phyloP scores from a whole-genome alignment of 2,888 invertebrate genomes.

The Unio delphinus region DNA sequence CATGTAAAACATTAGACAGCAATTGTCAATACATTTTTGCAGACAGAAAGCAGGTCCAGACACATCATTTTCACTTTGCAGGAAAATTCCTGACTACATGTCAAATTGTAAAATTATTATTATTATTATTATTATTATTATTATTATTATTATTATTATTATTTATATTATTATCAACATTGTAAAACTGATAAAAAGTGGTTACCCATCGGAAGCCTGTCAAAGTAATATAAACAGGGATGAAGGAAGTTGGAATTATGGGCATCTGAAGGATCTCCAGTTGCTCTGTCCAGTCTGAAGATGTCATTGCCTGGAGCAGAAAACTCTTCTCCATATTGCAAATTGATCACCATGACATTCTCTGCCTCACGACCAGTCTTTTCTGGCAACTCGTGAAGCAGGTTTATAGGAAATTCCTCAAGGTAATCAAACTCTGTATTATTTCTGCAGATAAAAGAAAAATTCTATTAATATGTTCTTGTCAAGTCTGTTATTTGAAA shows the following conservation, averaged over 20 bases:
- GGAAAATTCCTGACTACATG: no score
- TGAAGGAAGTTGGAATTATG: slow-evolving; percentile 73
- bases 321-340: slow-evolving; percentile 72
- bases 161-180: no score
- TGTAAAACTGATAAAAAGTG: neutral
- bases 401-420: slow-evolving; percentile 71
- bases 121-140: no score
- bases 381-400: slow-evolving; percentile 64
- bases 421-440: slow-evolving; percentile 58
- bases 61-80: no score
- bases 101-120: no score
- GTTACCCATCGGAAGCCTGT: slow-evolving; percentile 69
- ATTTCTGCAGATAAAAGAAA: slow-evolving; percentile 37
- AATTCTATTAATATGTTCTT: neutral
- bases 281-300: slow-evolving; percentile 70
- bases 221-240: slow-evolving; percentile 72
- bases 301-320: slow-evolving; percentile 71
- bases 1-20: no score
- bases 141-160: no score
- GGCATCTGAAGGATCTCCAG: slow-evolving; percentile 69
- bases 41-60: no score
- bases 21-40: no score
- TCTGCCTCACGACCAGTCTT: slow-evolving; percentile 63
- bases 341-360: slow-evolving; percentile 64
- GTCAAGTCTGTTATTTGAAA: no score